Conservation (phyloP, 2,888 invertebrate genomes). For the Ophioninae sp. region DNA sequence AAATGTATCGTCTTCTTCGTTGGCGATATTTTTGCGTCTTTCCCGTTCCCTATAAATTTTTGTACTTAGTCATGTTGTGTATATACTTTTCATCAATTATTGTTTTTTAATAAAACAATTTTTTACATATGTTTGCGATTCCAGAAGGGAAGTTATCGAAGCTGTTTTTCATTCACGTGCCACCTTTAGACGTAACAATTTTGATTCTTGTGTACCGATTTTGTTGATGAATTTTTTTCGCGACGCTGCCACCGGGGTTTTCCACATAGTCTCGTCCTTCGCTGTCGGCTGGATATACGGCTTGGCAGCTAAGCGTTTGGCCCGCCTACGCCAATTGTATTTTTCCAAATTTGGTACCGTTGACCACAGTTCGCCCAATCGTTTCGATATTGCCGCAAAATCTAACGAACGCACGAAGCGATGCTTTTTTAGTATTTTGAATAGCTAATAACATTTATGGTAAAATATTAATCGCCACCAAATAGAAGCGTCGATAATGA, state of each 20-base stretch:
- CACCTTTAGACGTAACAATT: background rate
- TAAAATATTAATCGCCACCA: too few species aligned
- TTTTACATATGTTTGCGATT: background rate
- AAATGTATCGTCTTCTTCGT: conserved; percentile 78
- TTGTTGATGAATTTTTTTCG: conserved; percentile 82
- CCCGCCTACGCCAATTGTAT: conserved; percentile 90
- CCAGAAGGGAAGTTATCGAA: background rate
- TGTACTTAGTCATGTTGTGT: background rate
- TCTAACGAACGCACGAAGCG: conserved; percentile 81
- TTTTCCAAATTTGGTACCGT: conserved; percentile 88
- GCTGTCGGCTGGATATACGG: conserved; percentile 74
- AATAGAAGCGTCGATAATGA: background rate
- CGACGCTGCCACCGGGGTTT: conserved; percentile 76
- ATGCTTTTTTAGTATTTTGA: background rate
- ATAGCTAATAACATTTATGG: background rate
- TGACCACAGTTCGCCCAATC: conserved; percentile 94
- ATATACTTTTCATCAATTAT: conserved; percentile 9
- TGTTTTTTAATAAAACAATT: background rate
- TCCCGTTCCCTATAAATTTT: conserved; percentile 72
- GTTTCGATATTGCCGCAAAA: conserved; percentile 91
- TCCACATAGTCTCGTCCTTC: conserved; percentile 77
- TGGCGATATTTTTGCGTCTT: conserved; percentile 72
- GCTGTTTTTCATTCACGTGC: background rate
- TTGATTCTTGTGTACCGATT: conserved; percentile 71
- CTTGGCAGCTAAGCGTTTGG: conserved; percentile 86